Conservation (phyloP, 1,140 invertebrate species). For the Diorhabda sublineata region DNA sequence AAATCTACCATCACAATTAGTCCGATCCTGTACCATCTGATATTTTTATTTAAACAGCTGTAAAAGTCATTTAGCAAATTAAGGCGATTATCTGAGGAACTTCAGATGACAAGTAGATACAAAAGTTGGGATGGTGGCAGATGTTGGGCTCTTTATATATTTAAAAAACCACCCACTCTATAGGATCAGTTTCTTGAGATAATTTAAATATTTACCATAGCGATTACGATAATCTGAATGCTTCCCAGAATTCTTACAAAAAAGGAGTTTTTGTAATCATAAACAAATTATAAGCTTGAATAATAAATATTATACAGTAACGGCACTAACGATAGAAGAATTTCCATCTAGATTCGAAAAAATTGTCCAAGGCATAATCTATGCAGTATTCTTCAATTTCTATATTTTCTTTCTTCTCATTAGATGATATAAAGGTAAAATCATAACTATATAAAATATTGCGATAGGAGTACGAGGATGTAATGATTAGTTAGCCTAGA, state of each 20-base stretch:
- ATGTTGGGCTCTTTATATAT: constrained; percentile 12
- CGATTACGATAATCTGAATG: background rate
- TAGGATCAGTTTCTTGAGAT: constrained; percentile 4
- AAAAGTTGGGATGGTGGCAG: constrained; percentile 19
- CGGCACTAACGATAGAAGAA: background rate
- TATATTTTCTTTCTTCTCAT: too few species aligned
- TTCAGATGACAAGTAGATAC: constrained; percentile 22
- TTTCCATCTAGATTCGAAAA: too few species aligned
- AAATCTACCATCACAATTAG: too few species aligned
- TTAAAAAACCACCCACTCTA: constrained; percentile 17
- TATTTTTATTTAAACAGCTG: constrained; percentile 29
- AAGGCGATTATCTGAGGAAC: constrained; percentile 26
- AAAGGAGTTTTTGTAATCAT: background rate
- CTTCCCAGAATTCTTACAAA: background rate
- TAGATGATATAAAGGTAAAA: too few species aligned
- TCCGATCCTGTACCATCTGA: background rate
- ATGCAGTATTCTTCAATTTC: too few species aligned
- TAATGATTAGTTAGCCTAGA: too few species aligned
- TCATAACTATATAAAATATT: too few species aligned
- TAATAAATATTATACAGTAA: background rate
- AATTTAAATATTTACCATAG: constrained; percentile 6
- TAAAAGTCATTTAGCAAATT: constrained; percentile 31
- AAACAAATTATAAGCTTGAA: constrained; percentile 3
- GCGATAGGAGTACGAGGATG: too few species aligned
- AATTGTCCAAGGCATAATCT: too few species aligned